Evolutionary conservation across 1,140 invertebrate genomes (phyloP), one percentile per base, ranked within the genome.

Genomic region (Dolichoris vasculosae): DNA sequence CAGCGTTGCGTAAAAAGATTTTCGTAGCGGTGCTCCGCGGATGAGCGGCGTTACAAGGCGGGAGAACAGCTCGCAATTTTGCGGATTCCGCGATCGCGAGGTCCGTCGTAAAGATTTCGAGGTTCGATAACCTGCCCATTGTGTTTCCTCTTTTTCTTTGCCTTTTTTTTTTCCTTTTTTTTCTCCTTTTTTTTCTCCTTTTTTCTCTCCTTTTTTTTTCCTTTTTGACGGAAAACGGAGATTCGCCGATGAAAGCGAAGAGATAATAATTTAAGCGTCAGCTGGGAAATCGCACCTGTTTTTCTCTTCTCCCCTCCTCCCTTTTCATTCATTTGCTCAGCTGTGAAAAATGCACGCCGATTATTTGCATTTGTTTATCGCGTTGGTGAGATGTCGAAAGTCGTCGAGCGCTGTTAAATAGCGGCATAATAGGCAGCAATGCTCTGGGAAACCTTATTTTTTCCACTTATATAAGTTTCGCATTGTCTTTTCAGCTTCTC

Each of bases 101-200:
- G 51, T 75, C 80, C 73, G 43, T 79, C 83, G 83, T 85, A 85
- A 85, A 85, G 83, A 85, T 85, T n/a, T n/a, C 23, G 15, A 15
- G 17, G 1, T 13, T 48, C 9, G 78, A 79, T 79, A 77, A 69
- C 46, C 71, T n/a, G 26, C 1, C 75, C n/a, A 77, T 26, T 15
- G 30, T 32, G 26, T 40, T 23, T 1, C 51, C 46, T 38, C 40
- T 40, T 67, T 78, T 51, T 83, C 15, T 71, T 82, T 7, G 23
- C 26, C 32, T 20, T 51, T 35, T 51, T 32, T 35, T 38, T 13
- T 11, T 76, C 7, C 26, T 26, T 40, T 73, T 35, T 51, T 32
- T 35, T 38, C n/a, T 11, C 48, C 7, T 17, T 26, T 40, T 73
- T 30, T 43, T 38, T 43, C 26, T 38, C 26, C 8, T 76, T 46